Percentiles rank a stretch among this genome's conserved stretches.
These are phyloP conservation scores for Aix galericulata DNA, from an alignment of 2,113 vertebrate genomes.

Conservation along the genomic window DNA sequence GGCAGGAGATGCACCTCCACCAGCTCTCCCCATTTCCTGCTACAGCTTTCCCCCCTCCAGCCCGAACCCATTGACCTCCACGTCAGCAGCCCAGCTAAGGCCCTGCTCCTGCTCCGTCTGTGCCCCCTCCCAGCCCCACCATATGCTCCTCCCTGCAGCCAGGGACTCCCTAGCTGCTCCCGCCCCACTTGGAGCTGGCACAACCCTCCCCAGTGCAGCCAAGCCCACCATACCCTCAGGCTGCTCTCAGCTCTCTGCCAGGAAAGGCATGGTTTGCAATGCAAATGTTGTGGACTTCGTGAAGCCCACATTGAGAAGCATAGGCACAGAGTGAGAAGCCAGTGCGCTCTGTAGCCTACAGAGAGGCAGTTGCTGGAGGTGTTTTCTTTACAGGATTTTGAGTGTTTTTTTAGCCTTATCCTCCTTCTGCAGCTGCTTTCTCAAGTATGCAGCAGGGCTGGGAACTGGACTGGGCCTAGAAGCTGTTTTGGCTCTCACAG, in stretches of 20 bases:
- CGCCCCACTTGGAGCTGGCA: not conserved
- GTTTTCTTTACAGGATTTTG: not conserved
- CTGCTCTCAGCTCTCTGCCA: no score
- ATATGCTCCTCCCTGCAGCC: fast-evolving
- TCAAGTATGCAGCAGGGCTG: not conserved
- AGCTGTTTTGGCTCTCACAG: no score
- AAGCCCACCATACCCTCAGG: not conserved
- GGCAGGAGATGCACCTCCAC: not conserved
- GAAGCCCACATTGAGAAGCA: fast-evolving
- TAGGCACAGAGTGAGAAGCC: not conserved
- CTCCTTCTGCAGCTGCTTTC: not conserved
- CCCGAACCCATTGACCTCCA: not conserved
- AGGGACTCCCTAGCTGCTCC: fast-evolving
- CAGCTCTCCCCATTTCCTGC: not conserved
- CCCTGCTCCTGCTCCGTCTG: not conserved
- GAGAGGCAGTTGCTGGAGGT: not conserved
- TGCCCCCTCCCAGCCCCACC: not conserved
- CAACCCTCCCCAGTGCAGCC: not conserved
- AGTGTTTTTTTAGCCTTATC: not conserved
- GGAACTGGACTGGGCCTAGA: not conserved
- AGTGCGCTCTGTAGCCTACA: fast-evolving
- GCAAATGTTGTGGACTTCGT: not conserved
- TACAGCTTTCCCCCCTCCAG: not conserved
- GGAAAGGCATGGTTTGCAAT: not conserved
- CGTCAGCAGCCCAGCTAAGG: not conserved